Base-by-base conservation (phyloP, 2,113 vertebrate genomes). In the Psittacus erithacus region DNA sequence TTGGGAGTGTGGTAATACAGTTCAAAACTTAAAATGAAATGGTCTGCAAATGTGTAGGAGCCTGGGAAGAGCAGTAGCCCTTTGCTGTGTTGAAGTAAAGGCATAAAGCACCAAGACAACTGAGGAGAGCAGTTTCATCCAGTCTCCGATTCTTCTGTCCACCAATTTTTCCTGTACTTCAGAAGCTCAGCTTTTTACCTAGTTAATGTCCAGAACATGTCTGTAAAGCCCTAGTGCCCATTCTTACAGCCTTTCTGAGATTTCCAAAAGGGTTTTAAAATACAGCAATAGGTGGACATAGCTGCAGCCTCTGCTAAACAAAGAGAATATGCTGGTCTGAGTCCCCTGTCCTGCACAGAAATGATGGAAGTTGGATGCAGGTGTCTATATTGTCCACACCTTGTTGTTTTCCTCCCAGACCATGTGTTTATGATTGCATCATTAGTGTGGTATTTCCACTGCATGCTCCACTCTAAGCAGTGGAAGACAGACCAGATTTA, bases 381-480 rank as follows among this genome's bases (percentile, higher is more conserved):
- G 43, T 17, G 33, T 64, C 16, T 13, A 11, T 12, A 3, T 29
- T 49, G 25, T 49, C 52, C 73, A 17, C 1, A 6, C 31, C 22
- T 49, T 9, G 17, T 49, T 39, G 29, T 67, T 83, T 38, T 79
- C 73, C 52, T 84, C 73, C 35, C 65, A 63, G 52, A 18, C 47
- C 2, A 0, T 2, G 11, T n/a, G 29, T 35, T 59, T 12, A 4
- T 17, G 49, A 19, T 19, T 43, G 31, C 9, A 8, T 63, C 43
- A 8, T 65, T 52, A 9, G 41, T 24, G 44, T 28, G 53, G 44
- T 47, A n/a, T 82, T 71, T 41, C 65, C 50, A 6, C 10, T 35
- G 23, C 44, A 9, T 19, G 39, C 22, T 68, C n/a, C 5, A 17
- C 33, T 35, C 28, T n/a, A 50, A 57, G 71, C 63, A 73, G 53